phyloP scores from a whole-genome alignment of 2,797 vertebrate species.

The Antrozous pallidus region DNA sequence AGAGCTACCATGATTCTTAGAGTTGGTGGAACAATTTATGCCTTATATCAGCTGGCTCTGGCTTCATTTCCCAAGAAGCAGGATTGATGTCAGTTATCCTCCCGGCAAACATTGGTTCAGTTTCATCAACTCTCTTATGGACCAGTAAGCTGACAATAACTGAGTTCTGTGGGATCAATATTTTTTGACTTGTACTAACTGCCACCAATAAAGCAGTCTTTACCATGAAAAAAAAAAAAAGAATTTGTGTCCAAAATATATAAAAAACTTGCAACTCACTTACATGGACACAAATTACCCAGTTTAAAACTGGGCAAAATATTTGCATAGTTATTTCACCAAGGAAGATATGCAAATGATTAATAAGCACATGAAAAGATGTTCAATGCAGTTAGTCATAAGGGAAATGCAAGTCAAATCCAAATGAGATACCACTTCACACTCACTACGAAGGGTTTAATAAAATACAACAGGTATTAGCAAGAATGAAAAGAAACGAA shows the following conservation, averaged over 20 bases:
- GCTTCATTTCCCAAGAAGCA: too few species aligned
- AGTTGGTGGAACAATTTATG: too few species aligned
- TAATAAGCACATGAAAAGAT: not conserved
- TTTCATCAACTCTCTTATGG: too few species aligned
- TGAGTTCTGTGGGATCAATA: too few species aligned
- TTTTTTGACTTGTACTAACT: too few species aligned
- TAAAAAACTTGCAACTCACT: not conserved
- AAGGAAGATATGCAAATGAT: not conserved
- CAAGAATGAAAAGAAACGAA: not conserved
- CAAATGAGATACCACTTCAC: not conserved
- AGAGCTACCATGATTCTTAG: too few species aligned
- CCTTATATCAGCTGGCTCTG: too few species aligned
- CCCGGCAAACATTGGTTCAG: too few species aligned
- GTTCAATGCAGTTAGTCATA: not conserved
- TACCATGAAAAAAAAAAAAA: too few species aligned
- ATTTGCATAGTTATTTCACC: not conserved
- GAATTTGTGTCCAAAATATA: not conserved
- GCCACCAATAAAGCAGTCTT: too few species aligned
- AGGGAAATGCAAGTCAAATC: not conserved
- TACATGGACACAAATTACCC: not conserved
- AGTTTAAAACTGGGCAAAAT: not conserved
- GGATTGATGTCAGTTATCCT: too few species aligned
- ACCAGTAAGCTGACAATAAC: too few species aligned
- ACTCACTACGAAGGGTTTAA: not conserved
- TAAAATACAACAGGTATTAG: not conserved